Evolutionary conservation across 2,888 invertebrate species (phyloP).

Genomic region (Anticlea derivata): DNA sequence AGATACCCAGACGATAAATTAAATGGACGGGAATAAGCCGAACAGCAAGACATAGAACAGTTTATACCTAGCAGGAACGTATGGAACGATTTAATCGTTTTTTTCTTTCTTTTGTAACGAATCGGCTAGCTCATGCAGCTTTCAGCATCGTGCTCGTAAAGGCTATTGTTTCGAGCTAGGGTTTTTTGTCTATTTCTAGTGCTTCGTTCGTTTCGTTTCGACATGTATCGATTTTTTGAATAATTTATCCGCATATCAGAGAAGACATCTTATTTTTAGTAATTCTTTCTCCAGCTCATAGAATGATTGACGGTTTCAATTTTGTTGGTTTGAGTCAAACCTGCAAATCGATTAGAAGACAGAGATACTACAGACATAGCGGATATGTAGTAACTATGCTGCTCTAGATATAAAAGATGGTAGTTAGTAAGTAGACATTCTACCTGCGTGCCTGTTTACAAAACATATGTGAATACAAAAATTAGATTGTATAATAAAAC

Average conservation of each 20-base stretch:
- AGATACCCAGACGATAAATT: constrained; percentile 36
- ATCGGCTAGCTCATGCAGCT: constrained; percentile 61
- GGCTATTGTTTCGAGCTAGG: constrained; percentile 59
- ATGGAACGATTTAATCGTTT: constrained; percentile 49
- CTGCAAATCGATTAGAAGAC: neutral
- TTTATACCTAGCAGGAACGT: constrained; percentile 30
- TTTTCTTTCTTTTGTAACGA: constrained; percentile 62
- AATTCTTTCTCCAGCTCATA: neutral
- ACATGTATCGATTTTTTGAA: constrained; percentile 50
- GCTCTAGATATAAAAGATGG: too few relatives aligned
- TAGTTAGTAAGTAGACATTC: too few relatives aligned
- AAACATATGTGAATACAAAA: too few relatives aligned
- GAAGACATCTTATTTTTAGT: constrained; percentile 3
- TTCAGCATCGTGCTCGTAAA: constrained; percentile 56
- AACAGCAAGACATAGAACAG: constrained; percentile 47
- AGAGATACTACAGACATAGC: too few relatives aligned
- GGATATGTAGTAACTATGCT: too few relatives aligned
- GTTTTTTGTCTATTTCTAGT: constrained; percentile 47
- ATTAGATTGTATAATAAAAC: too few relatives aligned
- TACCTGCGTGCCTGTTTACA: too few relatives aligned
- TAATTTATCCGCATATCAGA: constrained; percentile 2
- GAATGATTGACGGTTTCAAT: neutral
- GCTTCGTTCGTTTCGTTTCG: constrained; percentile 50
- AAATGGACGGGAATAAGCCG: constrained; percentile 39
- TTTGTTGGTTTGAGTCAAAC: neutral